Percentiles rank a stretch among this genome's conserved stretches.
These are phyloP conservation scores for Cryptosula pallasiana DNA, from an alignment of 2,888 invertebrate genomes.

Conservation along the genomic window DNA sequence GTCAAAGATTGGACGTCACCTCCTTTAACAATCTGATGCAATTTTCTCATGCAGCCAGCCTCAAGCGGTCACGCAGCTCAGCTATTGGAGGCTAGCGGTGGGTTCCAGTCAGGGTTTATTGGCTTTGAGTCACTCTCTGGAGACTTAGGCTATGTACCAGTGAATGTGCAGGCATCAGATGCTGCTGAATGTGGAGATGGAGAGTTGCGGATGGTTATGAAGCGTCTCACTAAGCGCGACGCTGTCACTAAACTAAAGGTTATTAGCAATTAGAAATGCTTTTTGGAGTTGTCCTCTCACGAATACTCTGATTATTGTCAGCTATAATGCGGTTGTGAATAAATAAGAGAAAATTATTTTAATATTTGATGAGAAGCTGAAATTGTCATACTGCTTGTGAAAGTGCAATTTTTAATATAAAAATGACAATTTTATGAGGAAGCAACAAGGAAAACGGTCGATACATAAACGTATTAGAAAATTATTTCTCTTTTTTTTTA, in stretches of 20 bases:
- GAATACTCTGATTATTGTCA: not conserved
- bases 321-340: not conserved
- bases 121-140: slow-evolving; percentile 62
- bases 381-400: too few species aligned
- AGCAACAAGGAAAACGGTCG: too few species aligned
- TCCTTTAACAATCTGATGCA: too few species aligned
- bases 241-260: slow-evolving; percentile 83
- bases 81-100: slow-evolving; percentile 59
- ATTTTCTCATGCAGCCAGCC: slow-evolving; percentile 75
- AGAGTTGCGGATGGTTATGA: slow-evolving; percentile 72
- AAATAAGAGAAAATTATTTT: too few species aligned
- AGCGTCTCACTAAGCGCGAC: slow-evolving; percentile 86
- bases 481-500: too few species aligned
- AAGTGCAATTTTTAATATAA: too few species aligned
- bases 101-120: slow-evolving; percentile 58
- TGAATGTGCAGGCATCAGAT: slow-evolving; percentile 54
- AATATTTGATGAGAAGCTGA: too few species aligned
- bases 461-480: too few species aligned
- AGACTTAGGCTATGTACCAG: slow-evolving; percentile 61
- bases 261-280: slow-evolving; percentile 21
- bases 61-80: slow-evolving; percentile 85
- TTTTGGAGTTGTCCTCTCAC: not conserved
- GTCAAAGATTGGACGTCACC: too few species aligned
- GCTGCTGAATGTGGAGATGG: slow-evolving; percentile 60
- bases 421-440: too few species aligned